These are phyloP conservation scores for Lampropteryx suffumata DNA, from an alignment of 2,888 invertebrate species.

Conservation along the genomic window DNA sequence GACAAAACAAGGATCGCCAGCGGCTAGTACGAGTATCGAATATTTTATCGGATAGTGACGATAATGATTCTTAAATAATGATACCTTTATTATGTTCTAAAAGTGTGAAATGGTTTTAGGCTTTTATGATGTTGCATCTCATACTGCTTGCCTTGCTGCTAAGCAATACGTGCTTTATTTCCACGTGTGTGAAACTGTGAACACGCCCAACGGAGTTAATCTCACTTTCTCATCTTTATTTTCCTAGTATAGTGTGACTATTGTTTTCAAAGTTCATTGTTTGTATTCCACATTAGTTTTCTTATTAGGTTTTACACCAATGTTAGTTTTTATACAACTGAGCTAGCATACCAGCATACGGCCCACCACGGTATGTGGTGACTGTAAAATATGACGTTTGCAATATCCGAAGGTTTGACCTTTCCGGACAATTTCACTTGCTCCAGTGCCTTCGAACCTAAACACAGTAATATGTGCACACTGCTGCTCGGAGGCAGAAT, in stretches of 20 bases:
- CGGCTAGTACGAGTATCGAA: conserved; percentile 36
- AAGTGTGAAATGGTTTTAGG: conserved; percentile 15
- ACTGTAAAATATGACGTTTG: too few relatives aligned
- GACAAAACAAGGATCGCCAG: conserved; percentile 43
- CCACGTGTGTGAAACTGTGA: conserved; percentile 26
- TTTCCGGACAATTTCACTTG: too few relatives aligned
- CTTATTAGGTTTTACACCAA: too few relatives aligned
- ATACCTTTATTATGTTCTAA: conserved; percentile 29
- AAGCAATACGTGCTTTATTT: conserved; percentile 1
- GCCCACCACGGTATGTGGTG: too few relatives aligned
- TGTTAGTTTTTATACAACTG: too few relatives aligned
- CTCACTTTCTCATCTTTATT: conserved; percentile 42
- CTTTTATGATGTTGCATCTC: conserved; percentile 5
- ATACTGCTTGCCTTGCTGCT: background rate
- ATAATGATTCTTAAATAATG: conserved; percentile 34
- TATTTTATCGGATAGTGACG: conserved; percentile 38
- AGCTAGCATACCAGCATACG: too few relatives aligned
- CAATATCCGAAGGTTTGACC: too few relatives aligned
- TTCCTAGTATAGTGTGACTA: conserved; percentile 42
- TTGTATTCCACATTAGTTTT: conserved; percentile 14
- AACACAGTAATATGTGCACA: too few relatives aligned
- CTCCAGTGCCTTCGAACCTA: too few relatives aligned
- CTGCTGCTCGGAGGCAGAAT: too few relatives aligned
- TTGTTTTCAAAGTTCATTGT: conserved; percentile 43
- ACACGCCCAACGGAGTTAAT: conserved; percentile 33